A percentile compares a stretch with the other conserved stretches of the same genome.
These are phyloP conservation scores for Pelmatolapia mariae DNA, from an alignment of 2,113 vertebrate genomes.

Conservation along the genomic window DNA sequence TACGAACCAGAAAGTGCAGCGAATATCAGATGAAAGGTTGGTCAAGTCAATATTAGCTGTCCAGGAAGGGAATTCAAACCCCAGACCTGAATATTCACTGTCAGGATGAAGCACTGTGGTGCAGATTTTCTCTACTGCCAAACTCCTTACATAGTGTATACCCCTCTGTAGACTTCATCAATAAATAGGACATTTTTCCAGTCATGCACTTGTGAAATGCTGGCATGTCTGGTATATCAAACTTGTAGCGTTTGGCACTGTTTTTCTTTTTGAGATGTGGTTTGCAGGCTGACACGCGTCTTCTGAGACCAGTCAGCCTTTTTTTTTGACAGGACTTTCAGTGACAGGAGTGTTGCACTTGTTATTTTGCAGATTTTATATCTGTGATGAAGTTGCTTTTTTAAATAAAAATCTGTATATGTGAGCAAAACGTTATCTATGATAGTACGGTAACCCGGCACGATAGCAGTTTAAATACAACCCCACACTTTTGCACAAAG, in stretches of 20 bases:
- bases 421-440: not conserved
- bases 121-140: not conserved
- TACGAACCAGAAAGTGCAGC: not conserved
- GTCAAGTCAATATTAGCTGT: not conserved
- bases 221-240: not conserved
- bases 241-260: not conserved
- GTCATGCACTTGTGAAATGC: not conserved
- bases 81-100: not conserved
- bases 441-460: not conserved
- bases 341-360: not conserved
- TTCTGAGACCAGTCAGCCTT: not conserved
- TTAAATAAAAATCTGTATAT: not conserved
- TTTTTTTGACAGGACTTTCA: not conserved
- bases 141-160: not conserved
- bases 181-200: not conserved
- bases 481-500: accelerated
- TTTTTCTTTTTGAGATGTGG: not conserved
- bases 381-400: not conserved
- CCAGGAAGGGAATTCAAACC: not conserved
- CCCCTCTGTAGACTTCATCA: not conserved
- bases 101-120: not conserved
- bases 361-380: not conserved
- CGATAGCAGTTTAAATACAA: not conserved
- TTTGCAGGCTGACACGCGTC: not conserved
- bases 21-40: not conserved